Evolutionary conservation across 1,140 invertebrate species (phyloP), one percentile per base, ranked within the genome.

Genomic region (Stegodyphus mimosarum): DNA sequence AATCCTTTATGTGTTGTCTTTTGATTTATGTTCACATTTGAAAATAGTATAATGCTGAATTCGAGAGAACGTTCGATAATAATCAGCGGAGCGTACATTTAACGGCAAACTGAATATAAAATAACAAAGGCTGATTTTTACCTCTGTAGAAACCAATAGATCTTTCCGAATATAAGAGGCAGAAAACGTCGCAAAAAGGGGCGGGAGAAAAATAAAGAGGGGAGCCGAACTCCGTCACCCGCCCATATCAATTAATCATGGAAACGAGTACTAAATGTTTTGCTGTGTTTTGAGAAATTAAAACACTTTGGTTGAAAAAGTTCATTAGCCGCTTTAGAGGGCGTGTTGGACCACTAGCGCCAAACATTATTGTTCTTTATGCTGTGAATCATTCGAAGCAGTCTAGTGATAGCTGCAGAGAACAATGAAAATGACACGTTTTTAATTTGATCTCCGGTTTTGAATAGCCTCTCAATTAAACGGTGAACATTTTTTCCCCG

Each of bases 371-470:
- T 66, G 69, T 67, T 79, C 52, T 69, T 79, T 79, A 53, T 70
- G n/a, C 51, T 48, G 5, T 70, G 55, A 11, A 77, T 53, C 64
- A 70, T 64, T 69, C 64, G 49, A 53, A 9, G 55, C 51, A 33
- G 49, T 64, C 63, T 76, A 15, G 60, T 18, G 33, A 79, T 79
- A 79, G 52, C 76, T 70, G n/a, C 76, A 49, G 50, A 69, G 69
- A 79, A 79, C 76, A 79, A 79, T 79, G 76, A 79, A 79, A 79
- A 79, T 50, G 50, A 70, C 66, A 70, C 48, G 76, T 79, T 79
- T 79, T 79, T 79, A 79, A 79, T 69, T 79, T 79, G 74, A 76
- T 76, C 60, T 33, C 60, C 48, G 55, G 51, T 70, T 79, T 69
- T 52, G 66, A 79, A 79, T 79, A 50, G 50, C n/a, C 53, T 13